Conservation (phyloP, 2,888 invertebrate species). For the Piscicola geometra region DNA sequence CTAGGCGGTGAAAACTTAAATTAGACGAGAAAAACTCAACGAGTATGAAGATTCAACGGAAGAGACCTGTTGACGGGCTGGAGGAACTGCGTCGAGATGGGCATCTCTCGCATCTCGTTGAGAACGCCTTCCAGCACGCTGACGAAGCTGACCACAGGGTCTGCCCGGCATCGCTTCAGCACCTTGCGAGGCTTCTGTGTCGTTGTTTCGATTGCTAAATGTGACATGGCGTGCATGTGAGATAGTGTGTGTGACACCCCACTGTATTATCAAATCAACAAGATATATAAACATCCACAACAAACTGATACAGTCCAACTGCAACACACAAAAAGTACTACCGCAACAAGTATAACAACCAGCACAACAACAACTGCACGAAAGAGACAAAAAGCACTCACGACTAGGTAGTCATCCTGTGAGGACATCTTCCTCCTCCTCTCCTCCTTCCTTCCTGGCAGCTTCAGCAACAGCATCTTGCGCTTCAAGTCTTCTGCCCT, state of each 20-base stretch:
- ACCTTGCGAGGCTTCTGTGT: constrained; percentile 59
- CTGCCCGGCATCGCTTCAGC: constrained; percentile 81
- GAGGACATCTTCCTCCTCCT: constrained; percentile 66
- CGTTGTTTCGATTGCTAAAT: too few relatives aligned
- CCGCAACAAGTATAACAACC: too few relatives aligned
- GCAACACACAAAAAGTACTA: too few relatives aligned
- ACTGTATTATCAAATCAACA: too few relatives aligned
- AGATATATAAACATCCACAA: too few relatives aligned
- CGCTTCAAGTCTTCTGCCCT: constrained; percentile 76
- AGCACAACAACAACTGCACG: neutral
- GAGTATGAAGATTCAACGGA: too few relatives aligned
- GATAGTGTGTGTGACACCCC: too few relatives aligned
- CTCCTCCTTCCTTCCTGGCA: constrained; percentile 65
- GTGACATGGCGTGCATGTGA: too few relatives aligned
- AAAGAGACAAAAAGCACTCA: constrained; percentile 39
- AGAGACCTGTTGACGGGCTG: constrained; percentile 66
- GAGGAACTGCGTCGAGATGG: constrained; percentile 60
- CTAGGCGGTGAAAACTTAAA: too few relatives aligned
- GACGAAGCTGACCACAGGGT: constrained; percentile 82
- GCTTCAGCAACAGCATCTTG: constrained; percentile 71
- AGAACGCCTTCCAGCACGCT: constrained; percentile 83
- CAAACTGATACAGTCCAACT: too few relatives aligned
- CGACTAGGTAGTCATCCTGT: constrained; percentile 80
- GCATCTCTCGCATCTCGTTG: constrained; percentile 78
- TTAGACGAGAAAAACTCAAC: too few relatives aligned